Evolutionary conservation across 2,888 invertebrate genomes (phyloP), one percentile per base, ranked within the genome.

Genomic region (Philereme transversata): DNA sequence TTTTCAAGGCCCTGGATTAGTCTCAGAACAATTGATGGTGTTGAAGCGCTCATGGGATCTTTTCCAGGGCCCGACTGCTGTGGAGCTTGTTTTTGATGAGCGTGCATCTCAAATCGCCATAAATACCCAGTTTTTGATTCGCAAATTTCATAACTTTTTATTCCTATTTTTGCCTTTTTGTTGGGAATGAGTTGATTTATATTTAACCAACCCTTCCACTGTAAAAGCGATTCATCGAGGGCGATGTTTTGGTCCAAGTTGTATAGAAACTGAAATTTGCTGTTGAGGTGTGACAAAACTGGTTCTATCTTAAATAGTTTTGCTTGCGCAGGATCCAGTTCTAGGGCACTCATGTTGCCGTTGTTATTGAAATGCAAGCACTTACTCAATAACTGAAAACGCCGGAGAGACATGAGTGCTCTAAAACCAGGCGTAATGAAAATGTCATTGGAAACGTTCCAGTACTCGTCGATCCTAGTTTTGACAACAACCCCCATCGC

Each of bases 81-180:
- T 33, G 35, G 22, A 4, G 40, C 11, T 34, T 49, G 33, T 49
- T 38, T 9, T 22, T 22, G 22, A 22, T 22, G 22, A 22, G 52
- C 36, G 44, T 58, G 58, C 11, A 58, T 11, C 38, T 52, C 52
- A 48, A 58, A 73, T 34, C 68, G 65, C 67, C 72, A 74, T 48
- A 69, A 53, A 50, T 76, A 74, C 0, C 74, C 72, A 5, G 70
- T 67, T 34, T 65, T 55, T 8, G 73, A 72, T 34, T 74, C 74
- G 52, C 73, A 75, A 3, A 76, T 5, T 43, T 75, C 74, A 51
- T 70, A 74, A 0, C 67, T 65, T 59, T 74, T 74, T 0, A 75
- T 70, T 0, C 74, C 73, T 0, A 57, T 54, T n/a, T 45, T 10
- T 0, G 71, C 70, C 4, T 66, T 66, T 62, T 74, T 71, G 11